phyloP scores from a whole-genome alignment of 2,113 vertebrate species.

The Ceyx margarethae region DNA sequence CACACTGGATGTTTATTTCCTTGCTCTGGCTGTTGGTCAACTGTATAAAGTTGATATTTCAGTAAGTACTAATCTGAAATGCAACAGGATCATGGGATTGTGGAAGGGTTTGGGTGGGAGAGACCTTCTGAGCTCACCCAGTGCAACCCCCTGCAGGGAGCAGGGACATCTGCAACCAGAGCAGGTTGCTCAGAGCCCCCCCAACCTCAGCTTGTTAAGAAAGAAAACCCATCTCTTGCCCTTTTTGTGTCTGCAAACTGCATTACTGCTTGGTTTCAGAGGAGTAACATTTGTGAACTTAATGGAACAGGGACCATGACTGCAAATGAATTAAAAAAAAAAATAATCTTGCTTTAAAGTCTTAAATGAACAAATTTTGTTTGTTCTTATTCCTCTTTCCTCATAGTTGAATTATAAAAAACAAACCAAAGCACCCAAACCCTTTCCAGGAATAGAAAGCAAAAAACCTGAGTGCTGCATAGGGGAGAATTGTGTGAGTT shows the following conservation, averaged over 20 bases:
- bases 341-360: background rate
- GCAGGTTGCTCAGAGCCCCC: background rate
- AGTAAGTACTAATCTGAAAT: background rate
- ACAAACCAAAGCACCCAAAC: background rate
- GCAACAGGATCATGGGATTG: background rate
- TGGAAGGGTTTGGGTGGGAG: background rate
- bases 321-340: background rate
- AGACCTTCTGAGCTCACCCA: background rate
- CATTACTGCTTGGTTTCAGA: background rate
- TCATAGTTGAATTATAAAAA: background rate
- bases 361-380: background rate
- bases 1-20: rapidly evolving
- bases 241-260: background rate
- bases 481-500: no score
- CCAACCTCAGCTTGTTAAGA: background rate
- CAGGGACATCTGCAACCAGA: background rate
- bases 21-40: background rate
- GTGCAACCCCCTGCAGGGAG: background rate
- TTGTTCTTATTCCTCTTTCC: background rate
- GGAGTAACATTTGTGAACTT: background rate
- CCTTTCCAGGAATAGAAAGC: background rate
- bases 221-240: background rate
- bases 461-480: background rate
- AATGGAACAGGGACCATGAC: background rate
- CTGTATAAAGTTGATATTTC: background rate